Base-by-base conservation (phyloP, 1,140 invertebrate genomes). In the Conus betulinus region DNA sequence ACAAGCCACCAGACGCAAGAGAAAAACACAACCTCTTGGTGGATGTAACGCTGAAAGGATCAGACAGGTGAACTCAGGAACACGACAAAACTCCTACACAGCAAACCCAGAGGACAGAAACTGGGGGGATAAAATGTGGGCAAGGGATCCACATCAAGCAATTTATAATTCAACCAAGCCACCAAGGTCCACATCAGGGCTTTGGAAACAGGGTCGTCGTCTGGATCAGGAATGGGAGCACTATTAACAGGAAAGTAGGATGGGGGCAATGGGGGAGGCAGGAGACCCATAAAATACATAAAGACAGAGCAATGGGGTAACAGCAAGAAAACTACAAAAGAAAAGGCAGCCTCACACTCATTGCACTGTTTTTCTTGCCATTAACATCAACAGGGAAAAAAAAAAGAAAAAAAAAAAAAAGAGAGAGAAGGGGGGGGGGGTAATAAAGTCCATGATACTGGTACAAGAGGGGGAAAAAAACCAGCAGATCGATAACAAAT, bases 291-390 rank as follows among this genome's bases (percentile, higher is more conserved):
- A 13, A 52, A 79, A 13, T 25, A 11, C 51, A 27, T 25, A 79
- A 79, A 79, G 25, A 79, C 78, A 79, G 11, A 79, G 51, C n/a
- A 79, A 84, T 39, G 82, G 23, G 39, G 82, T 17, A 84, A n/a
- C 39, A 84, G 82, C 39, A 39, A 39, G 5, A 55, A 55, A n/a
- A 39, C 39, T 39, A 39, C 39, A 39, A 39, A 39, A 39, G 39
- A 39, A 39, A 39, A 39, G 39, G 39, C 39, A 39, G 39, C 39
- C 60, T 63, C 60, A 63, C 17, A 63, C 10, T 20, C 60, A 11
- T 4, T 13, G 17, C 39, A 53, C 82, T 39, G 6, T 52, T 84
- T 39, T 39, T 39, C 17, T 39, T 39, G 39, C 39, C 39, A 39
- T 39, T 39, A 39, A 39, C 39, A 39, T 39, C 39, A 39, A 39